These are phyloP conservation scores for Morelia viridis DNA, from an alignment of 2,797 vertebrate genomes.

Conservation along the genomic window DNA sequence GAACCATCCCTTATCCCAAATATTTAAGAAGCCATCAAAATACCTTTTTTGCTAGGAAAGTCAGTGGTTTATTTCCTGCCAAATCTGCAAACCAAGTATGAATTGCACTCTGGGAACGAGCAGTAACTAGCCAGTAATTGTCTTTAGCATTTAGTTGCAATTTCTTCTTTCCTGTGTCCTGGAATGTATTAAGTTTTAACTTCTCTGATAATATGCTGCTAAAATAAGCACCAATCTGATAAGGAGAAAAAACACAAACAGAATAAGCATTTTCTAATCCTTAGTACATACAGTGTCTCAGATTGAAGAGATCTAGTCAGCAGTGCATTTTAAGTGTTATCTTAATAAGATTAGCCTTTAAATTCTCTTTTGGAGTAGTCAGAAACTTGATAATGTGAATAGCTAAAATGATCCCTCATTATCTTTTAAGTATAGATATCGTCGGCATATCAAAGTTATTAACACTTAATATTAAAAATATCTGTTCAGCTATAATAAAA, in stretches of 20 bases:
- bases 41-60: constrained; percentile 79
- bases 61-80: constrained; percentile 76
- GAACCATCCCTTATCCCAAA: not conserved
- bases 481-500: not conserved
- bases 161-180: constrained; percentile 79
- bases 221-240: constrained; percentile 77
- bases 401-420: not conserved
- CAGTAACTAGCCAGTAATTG: constrained; percentile 79
- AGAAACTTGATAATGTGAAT: not conserved
- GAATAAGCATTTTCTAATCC: not conserved
- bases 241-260: constrained; percentile 8
- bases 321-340: not conserved
- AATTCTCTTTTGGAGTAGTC: constrained; percentile 1
- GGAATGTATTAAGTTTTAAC: constrained; percentile 79
- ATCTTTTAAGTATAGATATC: not conserved
- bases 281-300: not conserved
- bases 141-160: constrained; percentile 79
- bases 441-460: not conserved
- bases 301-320: not conserved
- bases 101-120: constrained; percentile 77
- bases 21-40: not conserved
- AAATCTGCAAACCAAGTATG: constrained; percentile 79
- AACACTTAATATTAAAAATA: not conserved
- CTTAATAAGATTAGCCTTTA: constrained; percentile 13
- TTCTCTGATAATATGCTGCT: constrained; percentile 80